phyloP scores from a whole-genome alignment of 2,888 invertebrate genomes.

The Microctonus brassicae region DNA sequence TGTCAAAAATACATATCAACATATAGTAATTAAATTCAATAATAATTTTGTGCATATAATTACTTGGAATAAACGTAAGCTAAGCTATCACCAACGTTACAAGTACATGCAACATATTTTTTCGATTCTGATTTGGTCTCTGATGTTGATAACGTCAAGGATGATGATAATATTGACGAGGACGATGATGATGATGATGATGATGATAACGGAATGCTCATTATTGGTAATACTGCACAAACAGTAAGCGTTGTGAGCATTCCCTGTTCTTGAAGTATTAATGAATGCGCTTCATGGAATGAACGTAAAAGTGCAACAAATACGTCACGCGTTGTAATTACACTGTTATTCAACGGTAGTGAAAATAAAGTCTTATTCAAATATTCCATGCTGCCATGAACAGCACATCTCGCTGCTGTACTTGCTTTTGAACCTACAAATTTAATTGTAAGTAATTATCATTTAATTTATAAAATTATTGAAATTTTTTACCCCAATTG shows the following conservation, averaged over 20 bases:
- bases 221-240: constrained; percentile 79
- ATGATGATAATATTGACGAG: background rate
- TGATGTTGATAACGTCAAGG: constrained; percentile 23
- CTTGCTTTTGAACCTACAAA: constrained; percentile 81
- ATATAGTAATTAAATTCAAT: too few species aligned
- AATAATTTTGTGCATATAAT: constrained; percentile 11
- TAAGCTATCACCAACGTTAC: constrained; percentile 90
- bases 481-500: constrained; percentile 80
- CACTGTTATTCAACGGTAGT: constrained; percentile 63
- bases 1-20: too few species aligned
- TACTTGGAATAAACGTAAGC: constrained; percentile 87
- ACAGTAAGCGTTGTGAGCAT: constrained; percentile 88
- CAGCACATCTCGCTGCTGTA: constrained; percentile 86
- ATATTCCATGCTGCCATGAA: constrained; percentile 87
- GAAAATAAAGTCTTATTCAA: constrained; percentile 80
- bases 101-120: constrained; percentile 83
- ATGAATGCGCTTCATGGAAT: constrained; percentile 87
- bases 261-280: constrained; percentile 86
- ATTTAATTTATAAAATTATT: background rate
- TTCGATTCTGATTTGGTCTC: constrained; percentile 58
- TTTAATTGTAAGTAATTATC: background rate
- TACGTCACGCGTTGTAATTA: constrained; percentile 77
- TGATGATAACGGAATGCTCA: constrained; percentile 33
- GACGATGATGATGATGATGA: background rate
- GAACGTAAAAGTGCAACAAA: constrained; percentile 83